A percentile compares a stretch with the other conserved stretches of the same genome.
phyloP scores from a whole-genome alignment of 2,113 vertebrate species.

The Axis porcinus region DNA sequence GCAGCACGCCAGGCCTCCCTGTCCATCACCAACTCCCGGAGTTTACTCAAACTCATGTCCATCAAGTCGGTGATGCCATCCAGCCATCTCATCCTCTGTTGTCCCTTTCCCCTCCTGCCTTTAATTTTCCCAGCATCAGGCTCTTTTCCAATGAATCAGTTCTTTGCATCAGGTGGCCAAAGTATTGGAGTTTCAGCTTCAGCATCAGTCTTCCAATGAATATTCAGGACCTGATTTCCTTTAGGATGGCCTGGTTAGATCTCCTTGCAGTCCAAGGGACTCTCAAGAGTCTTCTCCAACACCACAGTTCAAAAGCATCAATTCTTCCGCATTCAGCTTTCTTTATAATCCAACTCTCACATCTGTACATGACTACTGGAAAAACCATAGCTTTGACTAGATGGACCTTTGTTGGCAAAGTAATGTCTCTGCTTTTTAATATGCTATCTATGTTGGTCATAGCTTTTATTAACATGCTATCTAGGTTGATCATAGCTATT shows the following conservation, averaged over 20 bases:
- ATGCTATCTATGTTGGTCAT: not conserved
- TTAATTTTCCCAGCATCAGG: not conserved
- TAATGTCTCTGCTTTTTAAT: not conserved
- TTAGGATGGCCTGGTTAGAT: not conserved
- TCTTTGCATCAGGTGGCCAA: not conserved
- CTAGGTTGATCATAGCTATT: not conserved
- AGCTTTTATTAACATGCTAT: too few relatives aligned
- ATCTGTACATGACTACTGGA: not conserved
- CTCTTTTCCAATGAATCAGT: not conserved
- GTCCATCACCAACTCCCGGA: not conserved
- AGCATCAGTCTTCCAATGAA: not conserved
- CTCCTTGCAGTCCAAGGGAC: not conserved
- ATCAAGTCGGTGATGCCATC: not conserved
- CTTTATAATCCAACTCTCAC: not conserved
- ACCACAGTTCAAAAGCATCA: not conserved
- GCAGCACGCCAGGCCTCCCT: rapidly evolving
- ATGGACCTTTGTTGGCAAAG: not conserved
- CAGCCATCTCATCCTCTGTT: not conserved
- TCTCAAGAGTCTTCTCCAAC: not conserved
- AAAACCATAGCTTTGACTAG: not conserved
- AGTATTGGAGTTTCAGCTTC: not conserved
- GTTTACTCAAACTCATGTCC: not conserved
- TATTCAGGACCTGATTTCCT: not conserved
- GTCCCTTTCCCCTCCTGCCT: not conserved
- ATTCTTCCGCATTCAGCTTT: rapidly evolving